Conservation (phyloP, 2,888 invertebrate species). For the Drepanosiphum platanoidis region DNA sequence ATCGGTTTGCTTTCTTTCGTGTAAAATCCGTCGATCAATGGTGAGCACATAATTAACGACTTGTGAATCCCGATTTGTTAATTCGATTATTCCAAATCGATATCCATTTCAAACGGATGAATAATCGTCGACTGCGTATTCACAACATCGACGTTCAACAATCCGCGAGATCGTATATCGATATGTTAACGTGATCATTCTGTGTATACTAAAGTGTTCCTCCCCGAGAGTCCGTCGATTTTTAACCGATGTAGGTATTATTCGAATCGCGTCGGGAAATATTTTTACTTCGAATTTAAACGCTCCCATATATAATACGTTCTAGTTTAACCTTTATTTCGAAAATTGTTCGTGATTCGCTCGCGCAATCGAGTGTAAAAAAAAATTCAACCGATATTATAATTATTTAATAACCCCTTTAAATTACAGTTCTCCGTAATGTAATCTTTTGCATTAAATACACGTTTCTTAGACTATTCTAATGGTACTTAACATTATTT, state of each 20-base stretch:
- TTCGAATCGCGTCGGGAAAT: neutral
- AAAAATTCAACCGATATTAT: neutral
- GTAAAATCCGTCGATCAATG: neutral
- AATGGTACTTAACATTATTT: neutral
- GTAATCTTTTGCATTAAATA: neutral
- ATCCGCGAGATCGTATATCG: neutral
- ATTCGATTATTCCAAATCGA: neutral
- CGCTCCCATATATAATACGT: neutral
- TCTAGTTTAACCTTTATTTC: neutral
- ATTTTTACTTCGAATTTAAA: neutral
- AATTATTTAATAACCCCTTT: slow-evolving; percentile 17
- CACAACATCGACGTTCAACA: neutral
- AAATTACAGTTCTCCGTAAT: neutral
- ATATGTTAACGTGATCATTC: neutral
- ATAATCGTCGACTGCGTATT: no score
- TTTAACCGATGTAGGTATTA: no score
- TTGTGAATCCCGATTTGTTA: neutral
- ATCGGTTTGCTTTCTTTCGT: slow-evolving; percentile 27
- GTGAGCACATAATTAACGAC: neutral
- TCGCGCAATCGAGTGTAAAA: neutral
- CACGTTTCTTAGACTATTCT: slow-evolving; percentile 14
- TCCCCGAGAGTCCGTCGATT: no score
- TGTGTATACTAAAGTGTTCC: neutral
- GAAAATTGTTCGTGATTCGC: neutral
- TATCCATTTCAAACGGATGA: neutral